phyloP scores from a whole-genome alignment of 2,888 invertebrate genomes.

The Brachyopa scutellaris region DNA sequence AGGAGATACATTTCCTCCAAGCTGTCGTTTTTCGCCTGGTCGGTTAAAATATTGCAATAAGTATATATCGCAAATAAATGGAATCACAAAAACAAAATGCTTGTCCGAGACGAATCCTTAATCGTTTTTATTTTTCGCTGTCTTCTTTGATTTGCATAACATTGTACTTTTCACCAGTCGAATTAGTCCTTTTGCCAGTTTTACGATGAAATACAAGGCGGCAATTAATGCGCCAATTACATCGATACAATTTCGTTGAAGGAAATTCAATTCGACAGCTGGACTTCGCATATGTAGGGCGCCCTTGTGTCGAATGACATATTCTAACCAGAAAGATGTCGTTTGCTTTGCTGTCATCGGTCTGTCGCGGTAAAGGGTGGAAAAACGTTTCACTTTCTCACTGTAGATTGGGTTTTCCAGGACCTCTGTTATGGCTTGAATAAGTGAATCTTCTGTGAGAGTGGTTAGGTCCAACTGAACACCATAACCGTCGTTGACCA shows the following conservation, averaged over 20 bases:
- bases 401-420: conserved; percentile 74
- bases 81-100: not conserved
- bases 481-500: conserved; percentile 75
- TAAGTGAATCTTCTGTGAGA: conserved; percentile 70
- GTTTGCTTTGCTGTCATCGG: conserved; percentile 83
- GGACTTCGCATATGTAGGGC: conserved; percentile 83
- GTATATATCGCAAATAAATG: conserved; percentile 37
- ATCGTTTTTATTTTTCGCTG: conserved; percentile 30
- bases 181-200: conserved; percentile 22
- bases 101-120: conserved; percentile 21
- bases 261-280: conserved; percentile 81
- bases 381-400: conserved; percentile 79
- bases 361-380: conserved; percentile 83
- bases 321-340: conserved; percentile 84
- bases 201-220: conserved; percentile 12
- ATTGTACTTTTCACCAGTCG: conserved; percentile 3
- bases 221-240: conserved; percentile 18
- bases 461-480: conserved; percentile 69
- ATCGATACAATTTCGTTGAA: conserved; percentile 74
- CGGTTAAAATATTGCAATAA: conserved; percentile 48
- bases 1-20: not conserved
- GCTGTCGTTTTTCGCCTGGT: conserved; percentile 16
- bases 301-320: conserved; percentile 83
- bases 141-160: conserved; percentile 13
- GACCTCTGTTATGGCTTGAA: conserved; percentile 73